phyloP scores from a whole-genome alignment of 2,797 vertebrate genomes.

The Margarornis squamiger region DNA sequence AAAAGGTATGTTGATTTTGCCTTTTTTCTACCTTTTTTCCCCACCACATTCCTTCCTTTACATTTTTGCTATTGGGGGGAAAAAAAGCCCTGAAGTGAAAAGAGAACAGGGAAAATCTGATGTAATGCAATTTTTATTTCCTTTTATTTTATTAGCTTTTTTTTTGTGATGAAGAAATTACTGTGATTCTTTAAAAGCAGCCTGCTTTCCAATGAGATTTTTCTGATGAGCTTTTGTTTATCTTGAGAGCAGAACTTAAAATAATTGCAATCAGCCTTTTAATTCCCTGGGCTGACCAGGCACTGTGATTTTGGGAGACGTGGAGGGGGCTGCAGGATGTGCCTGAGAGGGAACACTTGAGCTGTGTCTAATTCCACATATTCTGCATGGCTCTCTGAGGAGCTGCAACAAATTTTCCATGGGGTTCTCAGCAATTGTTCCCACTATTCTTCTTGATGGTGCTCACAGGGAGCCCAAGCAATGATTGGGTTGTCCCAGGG shows the following conservation, averaged over 20 bases:
- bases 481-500: not conserved
- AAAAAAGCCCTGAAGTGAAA: not conserved
- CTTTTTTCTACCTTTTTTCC: not conserved
- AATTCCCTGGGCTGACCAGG: not conserved
- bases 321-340: not conserved
- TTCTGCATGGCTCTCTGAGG: not conserved
- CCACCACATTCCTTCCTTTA: rapidly evolving
- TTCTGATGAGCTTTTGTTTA: not conserved
- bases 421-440: not conserved
- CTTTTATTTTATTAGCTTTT: no score
- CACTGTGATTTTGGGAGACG: not conserved
- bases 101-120: not conserved
- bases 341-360: not conserved
- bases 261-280: not conserved
- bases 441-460: rapidly evolving
- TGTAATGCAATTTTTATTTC: rapidly evolving
- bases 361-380: not conserved
- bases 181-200: not conserved
- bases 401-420: not conserved
- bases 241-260: not conserved
- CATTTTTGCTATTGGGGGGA: not conserved
- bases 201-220: rapidly evolving
- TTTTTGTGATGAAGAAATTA: not conserved
- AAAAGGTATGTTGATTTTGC: not conserved
- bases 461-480: not conserved